Evolutionary conservation across 35 echinoderm and acorn worm genomes (phyloP).

Genomic region (Amphiura filiformis): DNA sequence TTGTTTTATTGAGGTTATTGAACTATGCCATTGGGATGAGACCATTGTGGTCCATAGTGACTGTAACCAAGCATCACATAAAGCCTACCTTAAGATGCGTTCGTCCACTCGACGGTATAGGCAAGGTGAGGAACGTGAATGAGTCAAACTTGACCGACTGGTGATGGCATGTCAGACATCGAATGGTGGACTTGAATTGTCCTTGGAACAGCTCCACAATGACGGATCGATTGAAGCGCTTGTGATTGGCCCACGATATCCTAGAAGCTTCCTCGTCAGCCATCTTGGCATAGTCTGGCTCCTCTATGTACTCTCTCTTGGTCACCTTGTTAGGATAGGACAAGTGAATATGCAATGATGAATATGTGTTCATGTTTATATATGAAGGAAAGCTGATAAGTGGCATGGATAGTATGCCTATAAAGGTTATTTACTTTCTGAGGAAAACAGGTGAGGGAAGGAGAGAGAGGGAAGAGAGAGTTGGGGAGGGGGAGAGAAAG

Average conservation of each 20-base stretch:
- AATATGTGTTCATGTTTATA: too few species aligned
- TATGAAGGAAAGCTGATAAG: too few species aligned
- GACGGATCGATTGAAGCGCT: conserved; percentile 82
- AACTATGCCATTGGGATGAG: too few species aligned
- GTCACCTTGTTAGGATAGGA: conserved; percentile 47
- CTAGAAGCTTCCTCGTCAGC: conserved; percentile 42
- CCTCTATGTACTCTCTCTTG: conserved; percentile 85
- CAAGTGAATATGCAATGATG: background rate
- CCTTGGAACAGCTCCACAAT: conserved; percentile 90
- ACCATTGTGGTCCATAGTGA: too few species aligned
- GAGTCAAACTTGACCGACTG: conserved; percentile 89
- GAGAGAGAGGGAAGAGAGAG: too few species aligned
- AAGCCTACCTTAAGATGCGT: conserved; percentile 75
- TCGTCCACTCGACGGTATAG: conserved; percentile 68
- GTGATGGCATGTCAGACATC: conserved; percentile 73
- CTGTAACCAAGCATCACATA: too few species aligned
- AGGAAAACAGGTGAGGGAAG: too few species aligned
- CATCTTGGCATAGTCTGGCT: conserved; percentile 75
- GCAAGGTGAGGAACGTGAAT: conserved; percentile 88
- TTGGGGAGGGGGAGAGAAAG: too few species aligned
- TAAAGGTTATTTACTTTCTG: too few species aligned
- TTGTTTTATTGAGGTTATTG: too few species aligned
- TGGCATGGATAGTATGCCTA: too few species aligned
- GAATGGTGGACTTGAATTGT: conserved; percentile 81
- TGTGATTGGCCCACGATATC: conserved; percentile 76